Evolutionary conservation across 2,888 invertebrate species (phyloP).

Genomic region (Pammene fasciana): DNA sequence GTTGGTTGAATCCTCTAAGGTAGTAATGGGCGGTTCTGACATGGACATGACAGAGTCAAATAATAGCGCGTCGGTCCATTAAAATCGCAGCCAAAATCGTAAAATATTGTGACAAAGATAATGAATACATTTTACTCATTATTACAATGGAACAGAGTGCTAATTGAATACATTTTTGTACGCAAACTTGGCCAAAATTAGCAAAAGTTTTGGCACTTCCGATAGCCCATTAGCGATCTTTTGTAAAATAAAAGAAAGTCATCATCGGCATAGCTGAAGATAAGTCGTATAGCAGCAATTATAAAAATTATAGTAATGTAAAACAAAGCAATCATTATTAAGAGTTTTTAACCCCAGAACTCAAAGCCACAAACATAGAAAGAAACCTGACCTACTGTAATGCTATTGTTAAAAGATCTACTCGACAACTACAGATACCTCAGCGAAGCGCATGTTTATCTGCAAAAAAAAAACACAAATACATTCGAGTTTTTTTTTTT

Average conservation of each 20-base stretch:
- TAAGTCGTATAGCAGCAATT: neutral
- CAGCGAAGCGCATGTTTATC: neutral
- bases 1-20: no score
- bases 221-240: conserved; percentile 21
- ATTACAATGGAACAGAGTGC: neutral
- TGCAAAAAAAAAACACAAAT: neutral
- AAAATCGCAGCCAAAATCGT: conserved; percentile 17
- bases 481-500: conserved; percentile 5
- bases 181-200: conserved; percentile 10
- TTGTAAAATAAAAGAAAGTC: conserved; percentile 15
- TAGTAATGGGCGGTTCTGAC: conserved; percentile 5
- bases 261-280: no score
- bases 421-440: neutral
- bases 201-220: conserved; percentile 16
- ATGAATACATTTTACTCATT: neutral
- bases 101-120: neutral
- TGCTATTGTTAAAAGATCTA: conserved; percentile 7
- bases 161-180: neutral
- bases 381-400: neutral
- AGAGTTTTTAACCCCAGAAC: neutral
- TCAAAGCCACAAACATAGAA: neutral
- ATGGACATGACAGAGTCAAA: conserved; percentile 23
- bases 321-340: neutral
- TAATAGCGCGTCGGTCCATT: conserved; percentile 29
- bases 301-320: neutral